Evolutionary conservation across 1,140 invertebrate species (phyloP).

Genomic region (Drosophila seguyi): DNA sequence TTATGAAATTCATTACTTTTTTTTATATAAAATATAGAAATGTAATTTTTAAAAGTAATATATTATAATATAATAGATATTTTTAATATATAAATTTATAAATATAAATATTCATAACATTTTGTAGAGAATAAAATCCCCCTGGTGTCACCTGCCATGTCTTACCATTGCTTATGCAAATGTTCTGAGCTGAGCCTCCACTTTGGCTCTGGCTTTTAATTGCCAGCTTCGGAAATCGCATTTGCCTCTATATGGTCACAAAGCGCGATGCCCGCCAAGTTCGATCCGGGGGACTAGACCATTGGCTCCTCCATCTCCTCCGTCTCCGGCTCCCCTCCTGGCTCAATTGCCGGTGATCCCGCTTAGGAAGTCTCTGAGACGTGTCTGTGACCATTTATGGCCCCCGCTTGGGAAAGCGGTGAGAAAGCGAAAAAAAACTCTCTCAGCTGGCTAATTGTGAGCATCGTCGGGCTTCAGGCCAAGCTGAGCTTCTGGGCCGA

Average conservation of each 20-base stretch:
- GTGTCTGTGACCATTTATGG: slow-evolving; percentile 66
- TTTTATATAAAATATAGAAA: background rate
- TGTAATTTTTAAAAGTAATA: too few species aligned
- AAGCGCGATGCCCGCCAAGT: slow-evolving; percentile 51
- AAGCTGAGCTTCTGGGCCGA: slow-evolving; percentile 57
- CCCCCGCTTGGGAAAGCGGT: slow-evolving; percentile 65
- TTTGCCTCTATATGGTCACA: slow-evolving; percentile 78
- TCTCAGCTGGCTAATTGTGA: slow-evolving; percentile 75
- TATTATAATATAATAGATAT: background rate
- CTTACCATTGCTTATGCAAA: slow-evolving; percentile 68
- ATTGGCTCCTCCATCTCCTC: background rate
- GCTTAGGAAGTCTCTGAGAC: slow-evolving; percentile 66
- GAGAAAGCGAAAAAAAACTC: slow-evolving; percentile 68
- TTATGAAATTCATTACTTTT: background rate
- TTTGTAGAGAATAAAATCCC: background rate
- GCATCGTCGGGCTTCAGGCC: slow-evolving; percentile 58
- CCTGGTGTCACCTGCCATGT: slow-evolving; percentile 18
- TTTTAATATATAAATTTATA: too few species aligned
- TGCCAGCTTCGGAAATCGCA: slow-evolving; percentile 75
- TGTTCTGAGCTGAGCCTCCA: slow-evolving; percentile 66
- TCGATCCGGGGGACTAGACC: slow-evolving; percentile 37
- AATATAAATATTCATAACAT: background rate
- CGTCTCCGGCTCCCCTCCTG: background rate
- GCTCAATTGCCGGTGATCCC: slow-evolving; percentile 34
- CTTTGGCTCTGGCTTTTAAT: slow-evolving; percentile 74